These are phyloP conservation scores for Drosophila cognata DNA, from an alignment of 2,888 invertebrate species.

Conservation along the genomic window DNA sequence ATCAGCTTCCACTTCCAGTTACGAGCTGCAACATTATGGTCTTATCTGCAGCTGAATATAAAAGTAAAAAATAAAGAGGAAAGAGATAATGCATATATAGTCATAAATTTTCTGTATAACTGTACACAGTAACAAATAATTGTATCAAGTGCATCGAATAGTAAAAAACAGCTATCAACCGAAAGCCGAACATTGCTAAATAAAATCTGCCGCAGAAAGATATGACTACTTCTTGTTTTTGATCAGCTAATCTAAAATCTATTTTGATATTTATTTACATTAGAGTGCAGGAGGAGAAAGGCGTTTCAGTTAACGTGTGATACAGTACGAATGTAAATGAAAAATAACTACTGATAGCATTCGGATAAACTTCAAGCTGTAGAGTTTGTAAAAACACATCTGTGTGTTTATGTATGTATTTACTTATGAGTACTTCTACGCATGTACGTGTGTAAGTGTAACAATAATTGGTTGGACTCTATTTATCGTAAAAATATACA, in stretches of 20 bases:
- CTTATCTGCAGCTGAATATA: constrained; percentile 23
- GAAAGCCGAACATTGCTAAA: not conserved
- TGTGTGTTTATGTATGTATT: not conserved
- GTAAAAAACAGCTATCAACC: not conserved
- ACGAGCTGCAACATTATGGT: constrained; percentile 30
- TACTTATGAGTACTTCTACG: not conserved
- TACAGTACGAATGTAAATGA: not conserved
- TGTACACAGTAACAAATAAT: not conserved
- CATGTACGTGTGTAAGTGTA: not conserved
- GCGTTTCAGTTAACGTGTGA: not conserved
- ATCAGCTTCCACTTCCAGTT: constrained; percentile 25
- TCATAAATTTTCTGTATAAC: not conserved
- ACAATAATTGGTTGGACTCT: not conserved
- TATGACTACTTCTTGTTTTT: not conserved
- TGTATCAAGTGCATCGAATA: not conserved
- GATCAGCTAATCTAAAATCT: not conserved
- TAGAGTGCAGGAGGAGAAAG: not conserved
- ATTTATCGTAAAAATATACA: not conserved
- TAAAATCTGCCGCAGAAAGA: not conserved
- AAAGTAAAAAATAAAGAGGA: not conserved
- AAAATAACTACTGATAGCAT: not conserved
- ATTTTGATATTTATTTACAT: not conserved
- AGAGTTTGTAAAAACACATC: not conserved
- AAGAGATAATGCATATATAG: not conserved
- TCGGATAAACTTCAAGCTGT: not conserved